Base-by-base conservation (phyloP, 2,888 invertebrate genomes). In the Antheraea assamensis region DNA sequence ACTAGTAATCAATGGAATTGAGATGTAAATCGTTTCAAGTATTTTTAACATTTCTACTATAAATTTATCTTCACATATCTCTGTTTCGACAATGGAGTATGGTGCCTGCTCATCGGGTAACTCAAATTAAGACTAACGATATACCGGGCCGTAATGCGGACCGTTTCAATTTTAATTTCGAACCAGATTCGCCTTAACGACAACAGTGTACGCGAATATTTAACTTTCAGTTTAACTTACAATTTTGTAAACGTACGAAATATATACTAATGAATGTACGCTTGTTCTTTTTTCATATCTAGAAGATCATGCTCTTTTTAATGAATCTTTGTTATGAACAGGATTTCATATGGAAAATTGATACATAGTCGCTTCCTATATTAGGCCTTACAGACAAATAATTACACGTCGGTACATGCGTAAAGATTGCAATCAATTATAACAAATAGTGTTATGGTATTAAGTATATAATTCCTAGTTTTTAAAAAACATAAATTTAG, bases 121-220 rank as follows among this genome's bases (percentile, higher is more conserved):
- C 87, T 87, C 88, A 92, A 92, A 93, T 93, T 92, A 93, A 92
- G 93, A 92, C 91, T 93, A 93, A 93, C 92, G 92, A 92, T 92
- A 90, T 81, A 84, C 80, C 83, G 81, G 78, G 82, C 88, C 87
- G 87, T 90, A 92, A 91, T 88, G 89, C 82, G 88, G 86, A 79
- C 85, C 88, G 88, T 92, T 92, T 91, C 89, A 90, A 92, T 92
- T 92, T 93, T 90, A 91, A 92, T 92, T 91, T 90, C 88, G 84
- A 89, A 90, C 88, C 90, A 88, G 89, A 90, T 89, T 91, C 86
- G 84, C 87, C 87, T 88, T 90, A 88, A 90, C 89, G 88, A 88
- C 85, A 74, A 73, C 71, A 42, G 21, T 27, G 49, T 31, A 35
- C 49, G 71, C 64, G 24, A 64, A 71, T n/a, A 61, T 31, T 73